Percentiles rank a stretch among this genome's conserved stretches.
Evolutionary conservation across 2,797 vertebrate genomes (phyloP).

Genomic region (Tenualosa thibaudeaui): DNA sequence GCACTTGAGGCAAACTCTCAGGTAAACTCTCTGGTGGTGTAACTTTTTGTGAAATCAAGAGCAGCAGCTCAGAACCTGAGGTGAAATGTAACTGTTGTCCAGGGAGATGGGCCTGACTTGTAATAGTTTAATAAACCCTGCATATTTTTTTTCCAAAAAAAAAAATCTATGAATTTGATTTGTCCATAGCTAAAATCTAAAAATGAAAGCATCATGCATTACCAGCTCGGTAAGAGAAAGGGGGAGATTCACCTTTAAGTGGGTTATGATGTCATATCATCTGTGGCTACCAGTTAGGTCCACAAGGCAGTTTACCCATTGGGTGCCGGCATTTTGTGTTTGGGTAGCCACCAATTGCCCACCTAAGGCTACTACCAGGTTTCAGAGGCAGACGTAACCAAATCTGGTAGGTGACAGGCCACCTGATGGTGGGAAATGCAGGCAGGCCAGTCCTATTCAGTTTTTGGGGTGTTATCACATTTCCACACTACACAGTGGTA

Average conservation of each 20-base stretch:
- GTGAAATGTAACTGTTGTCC: too few species aligned
- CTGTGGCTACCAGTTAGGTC: not conserved
- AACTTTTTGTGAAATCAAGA: too few species aligned
- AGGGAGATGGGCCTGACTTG: too few species aligned
- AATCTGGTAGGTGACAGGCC: not conserved
- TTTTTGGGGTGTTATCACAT: not conserved
- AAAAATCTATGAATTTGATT: too few species aligned
- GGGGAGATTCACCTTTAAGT: not conserved
- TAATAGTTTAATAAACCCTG: too few species aligned
- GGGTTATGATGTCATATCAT: not conserved
- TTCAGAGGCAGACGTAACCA: not conserved
- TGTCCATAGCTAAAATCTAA: too few species aligned
- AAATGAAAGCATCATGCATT: too few species aligned
- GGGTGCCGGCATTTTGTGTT: not conserved
- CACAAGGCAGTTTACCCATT: not conserved
- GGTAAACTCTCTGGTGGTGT: too few species aligned
- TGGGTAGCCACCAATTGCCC: not conserved
- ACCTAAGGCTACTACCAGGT: not conserved
- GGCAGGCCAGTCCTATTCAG: not conserved
- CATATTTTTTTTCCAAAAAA: too few species aligned
- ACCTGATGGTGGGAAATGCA: not conserved
- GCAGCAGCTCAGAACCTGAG: too few species aligned
- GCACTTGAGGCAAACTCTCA: too few species aligned
- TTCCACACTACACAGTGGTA: not conserved
- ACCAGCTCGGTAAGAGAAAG: not conserved